Evolutionary conservation across 2,113 vertebrate genomes (phyloP).

Genomic region (Tenebrosternarchus preto): DNA sequence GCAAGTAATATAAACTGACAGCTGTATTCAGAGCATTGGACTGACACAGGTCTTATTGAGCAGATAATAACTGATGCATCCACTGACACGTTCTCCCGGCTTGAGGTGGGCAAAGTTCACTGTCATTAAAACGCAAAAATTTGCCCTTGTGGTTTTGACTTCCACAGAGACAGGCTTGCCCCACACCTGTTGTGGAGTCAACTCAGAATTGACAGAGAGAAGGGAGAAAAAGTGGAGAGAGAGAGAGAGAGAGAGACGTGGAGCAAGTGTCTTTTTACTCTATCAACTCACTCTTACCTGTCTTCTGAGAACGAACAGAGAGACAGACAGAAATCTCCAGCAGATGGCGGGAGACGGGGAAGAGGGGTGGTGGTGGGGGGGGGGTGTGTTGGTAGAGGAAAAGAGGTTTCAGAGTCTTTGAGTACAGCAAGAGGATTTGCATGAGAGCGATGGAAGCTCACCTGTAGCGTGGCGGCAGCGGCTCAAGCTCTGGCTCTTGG

Average conservation of each 20-base stretch:
- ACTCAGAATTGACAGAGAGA: constrained; percentile 49
- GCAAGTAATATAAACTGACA: background rate
- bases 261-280: constrained; percentile 65
- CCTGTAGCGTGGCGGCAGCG: constrained; percentile 68
- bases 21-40: too few relatives aligned
- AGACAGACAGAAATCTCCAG: constrained; percentile 39
- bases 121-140: background rate
- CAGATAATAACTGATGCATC: background rate
- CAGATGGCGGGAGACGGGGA: constrained; percentile 24
- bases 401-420: constrained; percentile 59
- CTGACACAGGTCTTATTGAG: background rate
- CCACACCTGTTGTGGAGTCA: constrained; percentile 59
- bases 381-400: background rate
- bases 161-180: constrained; percentile 18
- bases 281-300: constrained; percentile 59
- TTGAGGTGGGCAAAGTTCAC: constrained; percentile 1
- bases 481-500: constrained; percentile 63
- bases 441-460: constrained; percentile 65
- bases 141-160: constrained; percentile 12
- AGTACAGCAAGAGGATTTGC: constrained; percentile 66
- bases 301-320: constrained; percentile 60
- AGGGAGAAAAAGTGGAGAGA: constrained; percentile 12
- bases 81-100: background rate
- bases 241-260: constrained; percentile 38
- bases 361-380: too few relatives aligned